Evolutionary conservation across 2,113 vertebrate genomes (phyloP).

Genomic region (Gallinago undulata): DNA sequence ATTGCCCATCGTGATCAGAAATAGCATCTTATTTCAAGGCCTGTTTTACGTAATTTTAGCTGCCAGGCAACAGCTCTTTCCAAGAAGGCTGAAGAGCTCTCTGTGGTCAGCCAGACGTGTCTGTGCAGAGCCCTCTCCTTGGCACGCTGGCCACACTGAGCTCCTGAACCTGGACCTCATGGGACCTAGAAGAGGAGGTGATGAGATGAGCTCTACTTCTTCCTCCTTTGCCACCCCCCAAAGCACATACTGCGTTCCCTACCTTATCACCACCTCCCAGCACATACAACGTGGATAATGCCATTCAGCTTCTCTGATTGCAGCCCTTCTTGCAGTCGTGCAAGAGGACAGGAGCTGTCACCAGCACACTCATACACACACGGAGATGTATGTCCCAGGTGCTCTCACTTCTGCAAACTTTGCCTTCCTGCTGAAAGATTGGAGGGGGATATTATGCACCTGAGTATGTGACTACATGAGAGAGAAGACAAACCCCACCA

Average conservation of each 20-base stretch:
- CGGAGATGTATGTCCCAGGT: rapidly evolving
- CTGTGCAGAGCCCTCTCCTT: neutral
- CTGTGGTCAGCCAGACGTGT: neutral
- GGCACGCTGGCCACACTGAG: neutral
- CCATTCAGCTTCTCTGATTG: neutral
- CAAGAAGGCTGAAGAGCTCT: conserved; percentile 14
- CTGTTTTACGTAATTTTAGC: conserved; percentile 38
- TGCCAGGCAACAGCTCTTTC: conserved; percentile 51
- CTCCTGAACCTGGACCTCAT: neutral
- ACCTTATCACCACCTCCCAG: neutral
- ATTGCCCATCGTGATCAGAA: conserved; percentile 44
- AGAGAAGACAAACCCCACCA: neutral
- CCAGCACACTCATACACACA: neutral
- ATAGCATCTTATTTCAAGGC: conserved; percentile 52
- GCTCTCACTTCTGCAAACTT: neutral
- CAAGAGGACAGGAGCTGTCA: neutral
- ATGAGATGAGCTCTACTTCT: neutral
- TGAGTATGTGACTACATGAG: neutral
- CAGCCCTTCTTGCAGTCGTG: neutral
- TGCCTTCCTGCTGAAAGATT: neutral
- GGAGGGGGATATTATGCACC: neutral
- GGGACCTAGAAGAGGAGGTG: neutral
- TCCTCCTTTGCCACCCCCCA: neutral
- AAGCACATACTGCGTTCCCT: neutral
- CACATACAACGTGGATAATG: neutral